phyloP scores from a whole-genome alignment of 2,797 vertebrate species.

The Enteromius argenteus region DNA sequence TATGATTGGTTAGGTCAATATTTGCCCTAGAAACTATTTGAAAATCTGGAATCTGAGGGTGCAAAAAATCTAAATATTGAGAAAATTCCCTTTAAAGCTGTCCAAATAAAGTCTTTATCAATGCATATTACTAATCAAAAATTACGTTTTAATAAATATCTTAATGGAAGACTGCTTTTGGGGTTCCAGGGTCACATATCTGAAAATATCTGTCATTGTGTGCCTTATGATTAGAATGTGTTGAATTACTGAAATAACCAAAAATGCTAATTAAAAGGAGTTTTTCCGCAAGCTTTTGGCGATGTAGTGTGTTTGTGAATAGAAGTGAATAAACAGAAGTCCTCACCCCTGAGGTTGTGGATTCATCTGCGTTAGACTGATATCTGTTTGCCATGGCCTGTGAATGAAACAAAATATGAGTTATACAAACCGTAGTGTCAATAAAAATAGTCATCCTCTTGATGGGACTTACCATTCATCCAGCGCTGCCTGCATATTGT shows the following conservation, averaged over 20 bases:
- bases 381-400: slow-evolving; percentile 33
- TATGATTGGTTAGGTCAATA: too few species aligned
- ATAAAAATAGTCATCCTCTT: neutral
- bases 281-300: neutral
- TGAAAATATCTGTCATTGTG: neutral
- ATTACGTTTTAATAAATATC: too few species aligned
- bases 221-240: neutral
- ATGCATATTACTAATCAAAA: too few species aligned
- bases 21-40: too few species aligned
- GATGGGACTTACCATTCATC: slow-evolving; percentile 35
- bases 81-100: too few species aligned
- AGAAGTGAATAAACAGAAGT: neutral
- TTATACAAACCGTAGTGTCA: neutral
- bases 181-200: neutral
- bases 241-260: neutral
- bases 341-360: slow-evolving; percentile 22
- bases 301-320: neutral
- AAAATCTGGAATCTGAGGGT: too few species aligned
- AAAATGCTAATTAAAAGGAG: neutral
- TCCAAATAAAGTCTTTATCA: too few species aligned
- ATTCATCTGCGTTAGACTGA: neutral
- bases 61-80: too few species aligned
- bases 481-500: neutral
- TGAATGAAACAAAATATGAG: slow-evolving; percentile 13
- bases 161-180: too few species aligned